These are phyloP conservation scores for Acanthopagrus latus DNA, from an alignment of 2,797 vertebrate species.

Conservation along the genomic window DNA sequence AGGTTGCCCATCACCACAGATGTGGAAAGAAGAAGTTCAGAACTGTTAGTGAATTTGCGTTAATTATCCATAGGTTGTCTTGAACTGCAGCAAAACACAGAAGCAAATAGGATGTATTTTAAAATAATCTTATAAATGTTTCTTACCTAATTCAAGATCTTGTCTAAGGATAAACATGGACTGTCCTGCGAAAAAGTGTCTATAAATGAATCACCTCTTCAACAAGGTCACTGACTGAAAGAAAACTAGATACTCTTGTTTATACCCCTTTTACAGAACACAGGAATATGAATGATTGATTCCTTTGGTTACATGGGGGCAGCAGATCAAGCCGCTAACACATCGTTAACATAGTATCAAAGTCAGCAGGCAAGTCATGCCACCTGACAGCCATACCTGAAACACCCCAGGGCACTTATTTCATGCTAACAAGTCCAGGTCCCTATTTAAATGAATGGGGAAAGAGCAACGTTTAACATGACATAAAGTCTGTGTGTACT, in stretches of 20 bases:
- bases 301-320: background rate
- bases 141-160: background rate
- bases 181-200: background rate
- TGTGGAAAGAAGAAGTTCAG: slow-evolving; percentile 6
- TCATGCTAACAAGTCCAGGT: too few species aligned
- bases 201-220: background rate
- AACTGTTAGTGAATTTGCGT: background rate
- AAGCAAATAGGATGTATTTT: background rate
- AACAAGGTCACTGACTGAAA: background rate
- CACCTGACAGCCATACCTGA: too few species aligned
- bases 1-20: slow-evolving; percentile 2
- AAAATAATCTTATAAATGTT: background rate
- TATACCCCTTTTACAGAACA: background rate
- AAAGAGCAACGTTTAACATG: too few species aligned
- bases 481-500: too few species aligned
- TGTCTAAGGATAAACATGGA: background rate
- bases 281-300: background rate
- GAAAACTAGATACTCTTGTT: background rate
- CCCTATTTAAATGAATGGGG: too few species aligned
- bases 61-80: background rate
- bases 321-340: background rate
- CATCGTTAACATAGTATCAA: background rate
- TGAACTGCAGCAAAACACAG: background rate
- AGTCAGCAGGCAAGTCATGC: too few species aligned
- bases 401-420: too few species aligned